Percentiles rank a stretch among this genome's conserved stretches.
Conservation (phyloP, 2,113 vertebrate species). For the Vicugna pacos region DNA sequence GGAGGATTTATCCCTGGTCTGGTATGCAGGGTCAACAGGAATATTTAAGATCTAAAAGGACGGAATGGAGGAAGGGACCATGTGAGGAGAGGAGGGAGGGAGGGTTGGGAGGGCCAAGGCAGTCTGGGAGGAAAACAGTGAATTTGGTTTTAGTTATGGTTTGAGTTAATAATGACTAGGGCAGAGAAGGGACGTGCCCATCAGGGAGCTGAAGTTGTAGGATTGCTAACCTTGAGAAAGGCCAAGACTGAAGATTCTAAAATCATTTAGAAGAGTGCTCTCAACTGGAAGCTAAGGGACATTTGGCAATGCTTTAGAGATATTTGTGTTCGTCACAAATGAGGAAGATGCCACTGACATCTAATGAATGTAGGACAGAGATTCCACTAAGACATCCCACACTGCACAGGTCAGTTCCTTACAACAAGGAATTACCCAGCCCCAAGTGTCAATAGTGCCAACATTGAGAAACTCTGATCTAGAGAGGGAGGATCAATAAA, state of each 20-base stretch:
- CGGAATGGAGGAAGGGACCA: background rate
- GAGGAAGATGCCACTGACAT: background rate
- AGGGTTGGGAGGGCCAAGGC: background rate
- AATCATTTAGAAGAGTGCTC: conserved; percentile 10
- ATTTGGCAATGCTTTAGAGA: background rate
- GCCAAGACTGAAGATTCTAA: background rate
- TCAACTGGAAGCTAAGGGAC: background rate
- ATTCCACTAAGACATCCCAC: background rate
- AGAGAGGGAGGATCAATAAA: background rate
- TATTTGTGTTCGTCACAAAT: background rate
- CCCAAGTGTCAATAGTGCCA: background rate
- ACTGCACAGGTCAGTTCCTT: background rate
- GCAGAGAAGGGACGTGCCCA: background rate
- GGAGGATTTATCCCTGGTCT: background rate
- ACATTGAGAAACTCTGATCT: background rate
- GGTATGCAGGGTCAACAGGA: background rate
- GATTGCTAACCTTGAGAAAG: background rate
- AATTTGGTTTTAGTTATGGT: background rate
- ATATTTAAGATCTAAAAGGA: background rate
- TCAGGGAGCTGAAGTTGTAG: background rate
- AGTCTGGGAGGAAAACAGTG: background rate
- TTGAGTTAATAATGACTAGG: background rate
- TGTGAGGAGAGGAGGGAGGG: no score
- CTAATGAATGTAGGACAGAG: background rate
- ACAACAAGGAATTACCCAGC: background rate